These are phyloP conservation scores for Orcinus orca DNA, from an alignment of 2,113 vertebrate genomes.

Conservation along the genomic window DNA sequence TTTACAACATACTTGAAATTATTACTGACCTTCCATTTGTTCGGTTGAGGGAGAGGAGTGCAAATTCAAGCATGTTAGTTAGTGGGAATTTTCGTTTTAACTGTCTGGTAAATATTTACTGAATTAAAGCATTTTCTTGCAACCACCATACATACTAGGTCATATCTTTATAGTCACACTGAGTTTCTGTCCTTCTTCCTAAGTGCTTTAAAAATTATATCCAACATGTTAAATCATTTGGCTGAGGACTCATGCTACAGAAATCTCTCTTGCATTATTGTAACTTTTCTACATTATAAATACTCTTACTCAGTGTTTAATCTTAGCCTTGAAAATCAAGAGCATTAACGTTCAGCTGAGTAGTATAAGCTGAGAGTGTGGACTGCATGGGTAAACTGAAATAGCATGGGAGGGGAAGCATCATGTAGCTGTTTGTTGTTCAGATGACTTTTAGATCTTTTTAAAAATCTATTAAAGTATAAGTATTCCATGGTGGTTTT, in stretches of 20 bases:
- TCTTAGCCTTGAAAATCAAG: neutral
- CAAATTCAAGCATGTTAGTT: neutral
- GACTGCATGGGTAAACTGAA: neutral
- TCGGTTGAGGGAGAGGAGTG: neutral
- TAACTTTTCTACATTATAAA: neutral
- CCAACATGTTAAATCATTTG: neutral
- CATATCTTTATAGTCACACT: neutral
- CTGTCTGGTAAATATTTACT: constrained; percentile 3
- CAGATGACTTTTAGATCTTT: neutral
- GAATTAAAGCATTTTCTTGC: constrained; percentile 1
- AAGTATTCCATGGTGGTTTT: neutral
- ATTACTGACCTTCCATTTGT: neutral
- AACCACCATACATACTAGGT: neutral
- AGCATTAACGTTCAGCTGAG: neutral
- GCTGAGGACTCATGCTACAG: neutral
- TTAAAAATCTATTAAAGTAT: neutral
- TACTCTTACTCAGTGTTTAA: neutral
- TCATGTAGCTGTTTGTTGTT: neutral
- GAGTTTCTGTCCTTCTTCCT: neutral
- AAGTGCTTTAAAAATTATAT: constrained; percentile 25
- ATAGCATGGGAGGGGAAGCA: neutral
- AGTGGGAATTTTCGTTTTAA: neutral
- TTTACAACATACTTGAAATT: constrained; percentile 30
- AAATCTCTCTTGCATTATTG: neutral
- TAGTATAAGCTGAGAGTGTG: neutral